These are phyloP conservation scores for Bolinopsis microptera DNA, from an alignment of 37 sponge, comb jelly and placozoan species.

Conservation along the genomic window DNA sequence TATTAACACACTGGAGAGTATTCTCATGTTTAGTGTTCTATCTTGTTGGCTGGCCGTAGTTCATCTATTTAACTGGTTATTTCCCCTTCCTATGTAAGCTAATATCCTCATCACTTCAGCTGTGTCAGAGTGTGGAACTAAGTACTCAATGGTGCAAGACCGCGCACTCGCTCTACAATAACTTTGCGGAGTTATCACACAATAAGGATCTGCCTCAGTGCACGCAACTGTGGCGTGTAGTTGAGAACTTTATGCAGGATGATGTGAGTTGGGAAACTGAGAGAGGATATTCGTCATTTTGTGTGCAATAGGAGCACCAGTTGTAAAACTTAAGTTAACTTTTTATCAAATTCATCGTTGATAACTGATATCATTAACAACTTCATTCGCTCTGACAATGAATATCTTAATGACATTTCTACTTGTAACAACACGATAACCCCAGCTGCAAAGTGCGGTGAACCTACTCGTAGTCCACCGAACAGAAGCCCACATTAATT, in stretches of 20 bases:
- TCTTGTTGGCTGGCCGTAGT: not conserved
- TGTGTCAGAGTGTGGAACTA: slow-evolving; percentile 47
- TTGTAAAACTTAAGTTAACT: no score
- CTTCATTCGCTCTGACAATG: no score
- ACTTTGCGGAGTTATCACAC: slow-evolving; percentile 39
- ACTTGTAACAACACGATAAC: no score
- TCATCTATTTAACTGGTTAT: no score
- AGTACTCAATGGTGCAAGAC: slow-evolving; percentile 42
- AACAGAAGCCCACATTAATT: slow-evolving; percentile 9
- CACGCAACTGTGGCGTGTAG: slow-evolving; percentile 23
- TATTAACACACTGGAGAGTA: no score
- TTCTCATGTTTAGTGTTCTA: not conserved
- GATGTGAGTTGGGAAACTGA: slow-evolving; percentile 19
- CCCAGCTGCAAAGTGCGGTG: slow-evolving; percentile 53
- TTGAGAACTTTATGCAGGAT: slow-evolving; percentile 62
- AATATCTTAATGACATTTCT: no score
- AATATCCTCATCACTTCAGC: not conserved
- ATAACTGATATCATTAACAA: no score
- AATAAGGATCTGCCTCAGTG: slow-evolving; percentile 40
- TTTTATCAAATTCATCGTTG: no score
- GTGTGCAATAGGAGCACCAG: no score
- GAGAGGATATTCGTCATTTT: no score
- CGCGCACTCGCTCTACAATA: slow-evolving; percentile 42
- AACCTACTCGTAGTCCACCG: slow-evolving; percentile 4
- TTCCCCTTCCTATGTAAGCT: no score